These are phyloP conservation scores for Machimus atricapillus DNA, from an alignment of 2,888 invertebrate species.

Conservation along the genomic window DNA sequence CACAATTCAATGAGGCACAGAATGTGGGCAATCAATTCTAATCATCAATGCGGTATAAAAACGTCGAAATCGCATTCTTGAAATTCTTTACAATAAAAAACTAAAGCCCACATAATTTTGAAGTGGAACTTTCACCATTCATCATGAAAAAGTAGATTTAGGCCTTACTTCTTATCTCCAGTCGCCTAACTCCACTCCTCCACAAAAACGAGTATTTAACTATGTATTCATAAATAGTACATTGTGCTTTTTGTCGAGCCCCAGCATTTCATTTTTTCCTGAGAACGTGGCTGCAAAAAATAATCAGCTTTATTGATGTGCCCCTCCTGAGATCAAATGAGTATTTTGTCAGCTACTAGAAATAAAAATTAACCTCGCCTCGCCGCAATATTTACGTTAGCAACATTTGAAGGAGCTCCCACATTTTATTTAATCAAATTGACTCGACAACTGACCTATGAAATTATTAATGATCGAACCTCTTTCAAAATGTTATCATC, in stretches of 20 bases:
- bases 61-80: neutral
- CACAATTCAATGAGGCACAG: too few species aligned
- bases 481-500: neutral
- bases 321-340: neutral
- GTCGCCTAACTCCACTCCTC: neutral
- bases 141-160: neutral
- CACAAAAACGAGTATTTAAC: neutral
- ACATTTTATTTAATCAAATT: neutral
- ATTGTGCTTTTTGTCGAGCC: neutral
- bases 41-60: neutral
- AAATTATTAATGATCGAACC: constrained; percentile 4
- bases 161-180: neutral
- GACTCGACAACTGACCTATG: neutral
- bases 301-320: neutral
- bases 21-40: neutral
- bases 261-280: neutral
- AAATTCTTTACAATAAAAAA: neutral
- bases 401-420: neutral
- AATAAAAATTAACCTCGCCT: neutral
- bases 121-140: neutral
- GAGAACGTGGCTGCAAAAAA: neutral
- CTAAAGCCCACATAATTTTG: neutral
- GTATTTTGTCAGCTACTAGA: neutral
- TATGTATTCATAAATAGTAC: neutral
- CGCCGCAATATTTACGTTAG: constrained; percentile 7